Conservation (phyloP, 2,113 vertebrate species). For the Symphodus melops region DNA sequence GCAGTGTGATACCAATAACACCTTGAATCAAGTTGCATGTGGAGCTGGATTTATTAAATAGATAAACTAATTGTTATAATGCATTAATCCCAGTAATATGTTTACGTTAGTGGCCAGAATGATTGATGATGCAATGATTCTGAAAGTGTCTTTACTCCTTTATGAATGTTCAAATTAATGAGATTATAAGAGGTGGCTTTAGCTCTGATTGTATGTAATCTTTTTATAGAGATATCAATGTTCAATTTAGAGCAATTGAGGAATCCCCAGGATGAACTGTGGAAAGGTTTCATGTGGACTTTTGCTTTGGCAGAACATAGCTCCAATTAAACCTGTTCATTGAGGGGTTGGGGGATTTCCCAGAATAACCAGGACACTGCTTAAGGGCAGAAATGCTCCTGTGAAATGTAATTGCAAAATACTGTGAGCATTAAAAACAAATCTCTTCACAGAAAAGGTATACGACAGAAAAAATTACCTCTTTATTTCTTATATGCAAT, state of each 20-base stretch:
- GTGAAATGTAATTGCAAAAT: not conserved
- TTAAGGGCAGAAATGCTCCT: not conserved
- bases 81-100: no score
- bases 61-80: no score
- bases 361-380: conserved; percentile 1
- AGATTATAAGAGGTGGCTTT: no score
- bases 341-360: not conserved
- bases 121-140: no score
- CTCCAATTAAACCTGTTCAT: not conserved
- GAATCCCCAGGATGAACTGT: not conserved
- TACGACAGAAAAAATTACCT: not conserved
- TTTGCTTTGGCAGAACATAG: not conserved
- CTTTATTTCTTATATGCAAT: not conserved
- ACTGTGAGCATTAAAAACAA: not conserved
- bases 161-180: no score
- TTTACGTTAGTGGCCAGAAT: no score
- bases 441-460: not conserved
- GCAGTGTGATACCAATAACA: not conserved
- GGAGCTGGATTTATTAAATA: no score
- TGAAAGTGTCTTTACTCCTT: no score
- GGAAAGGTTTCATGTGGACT: not conserved
- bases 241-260: not conserved
- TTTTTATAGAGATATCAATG: not conserved
- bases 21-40: not conserved
- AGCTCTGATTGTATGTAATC: no score